A percentile compares a stretch with the other conserved stretches of the same genome.
These are phyloP conservation scores for Phytoseiulus persimilis DNA, from an alignment of 2,888 invertebrate genomes.

Conservation along the genomic window DNA sequence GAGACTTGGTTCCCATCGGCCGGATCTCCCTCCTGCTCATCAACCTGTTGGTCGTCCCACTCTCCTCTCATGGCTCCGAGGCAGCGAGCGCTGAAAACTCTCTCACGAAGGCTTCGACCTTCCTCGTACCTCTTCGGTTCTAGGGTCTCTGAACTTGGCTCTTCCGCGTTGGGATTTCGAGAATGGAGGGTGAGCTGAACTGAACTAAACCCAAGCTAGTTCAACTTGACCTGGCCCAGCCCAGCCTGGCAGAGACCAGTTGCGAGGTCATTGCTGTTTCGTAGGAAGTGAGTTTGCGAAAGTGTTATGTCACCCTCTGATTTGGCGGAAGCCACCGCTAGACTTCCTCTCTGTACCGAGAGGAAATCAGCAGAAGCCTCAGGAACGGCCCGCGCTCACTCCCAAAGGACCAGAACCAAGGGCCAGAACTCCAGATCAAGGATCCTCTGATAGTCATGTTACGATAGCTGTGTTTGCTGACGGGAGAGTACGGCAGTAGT, in stretches of 20 bases:
- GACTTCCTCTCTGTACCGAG: background rate
- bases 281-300: background rate
- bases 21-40: background rate
- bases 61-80: background rate
- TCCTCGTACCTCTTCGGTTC: slow-evolving; percentile 5
- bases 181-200: background rate
- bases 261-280: background rate
- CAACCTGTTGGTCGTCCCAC: background rate
- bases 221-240: background rate
- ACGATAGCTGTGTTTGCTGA: no score
- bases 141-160: background rate
- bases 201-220: background rate
- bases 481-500: no score
- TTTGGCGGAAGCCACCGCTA: background rate
- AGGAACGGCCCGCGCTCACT: background rate
- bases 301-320: background rate
- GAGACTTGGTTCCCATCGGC: no score
- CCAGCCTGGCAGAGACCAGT: background rate
- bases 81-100: background rate
- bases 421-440: no score
- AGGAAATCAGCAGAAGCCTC: background rate
- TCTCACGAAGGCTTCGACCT: slow-evolving; percentile 5
- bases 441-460: no score
- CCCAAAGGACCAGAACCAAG: no score
- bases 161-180: background rate